Percentiles rank a stretch among this genome's conserved stretches.
Evolutionary conservation across 2,797 vertebrate genomes (phyloP).

Genomic region (Chloroceryle inda): DNA sequence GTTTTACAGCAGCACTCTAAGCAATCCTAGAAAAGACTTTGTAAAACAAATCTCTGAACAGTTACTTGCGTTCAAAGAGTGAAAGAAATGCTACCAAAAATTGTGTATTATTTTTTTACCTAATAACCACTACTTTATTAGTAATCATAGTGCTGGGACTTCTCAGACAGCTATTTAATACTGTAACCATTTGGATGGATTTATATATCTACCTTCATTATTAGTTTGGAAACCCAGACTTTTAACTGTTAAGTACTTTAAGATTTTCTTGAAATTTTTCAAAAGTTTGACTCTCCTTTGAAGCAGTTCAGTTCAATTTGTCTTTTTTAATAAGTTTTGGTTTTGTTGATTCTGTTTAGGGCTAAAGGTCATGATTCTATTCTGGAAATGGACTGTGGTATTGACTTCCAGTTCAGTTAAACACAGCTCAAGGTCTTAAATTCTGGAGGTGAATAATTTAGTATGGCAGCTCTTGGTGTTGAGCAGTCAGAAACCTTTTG

Average conservation of each 20-base stretch:
- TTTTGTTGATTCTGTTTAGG: neutral
- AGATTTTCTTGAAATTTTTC: neutral
- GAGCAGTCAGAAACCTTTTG: neutral
- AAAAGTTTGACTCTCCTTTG: neutral
- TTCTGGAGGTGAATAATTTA: neutral
- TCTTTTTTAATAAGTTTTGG: neutral
- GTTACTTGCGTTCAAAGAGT: neutral
- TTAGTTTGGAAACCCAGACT: neutral
- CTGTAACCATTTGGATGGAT: neutral
- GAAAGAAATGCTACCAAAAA: neutral
- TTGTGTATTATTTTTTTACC: neutral
- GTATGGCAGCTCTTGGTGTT: neutral
- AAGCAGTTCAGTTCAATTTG: neutral
- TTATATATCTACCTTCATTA: neutral
- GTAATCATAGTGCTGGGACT: neutral
- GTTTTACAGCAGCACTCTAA: neutral
- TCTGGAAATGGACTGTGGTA: neutral
- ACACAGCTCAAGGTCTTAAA: neutral
- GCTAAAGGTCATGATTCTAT: neutral
- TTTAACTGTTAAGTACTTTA: neutral
- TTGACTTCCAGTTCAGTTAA: slow-evolving; percentile 31
- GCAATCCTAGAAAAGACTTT: neutral
- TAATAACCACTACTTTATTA: neutral
- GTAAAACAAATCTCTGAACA: neutral
- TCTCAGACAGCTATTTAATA: neutral